Percentiles rank a stretch among this genome's conserved stretches.
These are phyloP conservation scores for Pterocles burchelli DNA, from an alignment of 2,113 vertebrate species.

Conservation along the genomic window DNA sequence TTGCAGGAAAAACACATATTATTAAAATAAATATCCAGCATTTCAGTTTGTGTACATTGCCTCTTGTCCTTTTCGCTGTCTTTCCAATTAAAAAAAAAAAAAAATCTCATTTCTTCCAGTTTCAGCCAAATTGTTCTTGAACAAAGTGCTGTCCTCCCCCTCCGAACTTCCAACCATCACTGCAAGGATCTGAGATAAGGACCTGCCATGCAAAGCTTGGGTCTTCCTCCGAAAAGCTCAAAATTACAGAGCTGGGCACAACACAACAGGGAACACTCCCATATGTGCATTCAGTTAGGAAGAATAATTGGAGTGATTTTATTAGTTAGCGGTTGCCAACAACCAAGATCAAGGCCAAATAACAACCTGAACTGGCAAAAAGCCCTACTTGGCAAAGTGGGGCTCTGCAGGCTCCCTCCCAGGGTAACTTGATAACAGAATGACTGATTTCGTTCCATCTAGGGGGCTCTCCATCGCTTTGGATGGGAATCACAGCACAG, in stretches of 20 bases:
- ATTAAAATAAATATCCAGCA: not conserved
- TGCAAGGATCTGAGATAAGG: not conserved
- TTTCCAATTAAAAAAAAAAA: too few species aligned
- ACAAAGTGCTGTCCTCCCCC: too few species aligned
- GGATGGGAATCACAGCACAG: too few species aligned
- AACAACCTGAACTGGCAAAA: not conserved
- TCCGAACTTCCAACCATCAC: too few species aligned
- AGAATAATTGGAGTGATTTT: not conserved
- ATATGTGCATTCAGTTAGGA: not conserved
- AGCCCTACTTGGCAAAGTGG: not conserved
- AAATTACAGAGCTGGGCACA: not conserved
- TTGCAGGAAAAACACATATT: not conserved
- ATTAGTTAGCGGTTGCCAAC: not conserved
- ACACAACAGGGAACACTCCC: not conserved
- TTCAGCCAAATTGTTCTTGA: not conserved
- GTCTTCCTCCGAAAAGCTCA: not conserved
- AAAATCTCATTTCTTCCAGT: not conserved
- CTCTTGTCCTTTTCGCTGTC: not conserved
- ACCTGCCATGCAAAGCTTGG: not conserved
- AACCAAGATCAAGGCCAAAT: not conserved
- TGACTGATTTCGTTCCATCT: not conserved
- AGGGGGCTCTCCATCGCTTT: not conserved
- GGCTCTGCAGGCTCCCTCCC: not conserved
- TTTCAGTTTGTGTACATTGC: rapidly evolving
- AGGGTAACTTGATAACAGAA: not conserved